Conservation (phyloP, 53 echinoderm and acorn worm species). For the Luidia sarsii region DNA sequence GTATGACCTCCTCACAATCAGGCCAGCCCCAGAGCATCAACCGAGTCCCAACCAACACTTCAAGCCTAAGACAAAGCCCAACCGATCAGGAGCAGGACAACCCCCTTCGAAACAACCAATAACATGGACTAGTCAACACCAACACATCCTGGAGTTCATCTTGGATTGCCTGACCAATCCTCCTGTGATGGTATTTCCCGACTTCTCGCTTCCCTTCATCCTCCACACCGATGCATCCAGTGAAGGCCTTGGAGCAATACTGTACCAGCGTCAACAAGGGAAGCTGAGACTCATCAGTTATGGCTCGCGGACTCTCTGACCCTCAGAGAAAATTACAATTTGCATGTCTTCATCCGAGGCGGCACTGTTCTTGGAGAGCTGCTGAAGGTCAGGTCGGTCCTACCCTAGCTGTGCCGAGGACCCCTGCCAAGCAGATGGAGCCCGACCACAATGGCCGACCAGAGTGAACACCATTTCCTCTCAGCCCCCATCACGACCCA, state of each 20-base stretch:
- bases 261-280: conserved; percentile 62
- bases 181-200: conserved; percentile 66
- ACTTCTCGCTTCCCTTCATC: conserved; percentile 50
- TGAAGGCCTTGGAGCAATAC: too few relatives aligned
- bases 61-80: too few relatives aligned
- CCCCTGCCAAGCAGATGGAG: background rate
- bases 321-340: conserved; percentile 71
- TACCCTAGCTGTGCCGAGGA: background rate
- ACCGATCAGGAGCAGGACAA: too few relatives aligned
- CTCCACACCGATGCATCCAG: conserved; percentile 74
- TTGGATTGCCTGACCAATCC: conserved; percentile 29
- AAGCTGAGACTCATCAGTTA: conserved; percentile 51
- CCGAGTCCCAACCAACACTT: too few relatives aligned
- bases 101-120: conserved; percentile 58
- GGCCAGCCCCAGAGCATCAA: too few relatives aligned
- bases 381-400: conserved; percentile 26
- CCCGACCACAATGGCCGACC: background rate
- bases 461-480: background rate
- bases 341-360: background rate
- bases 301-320: conserved; percentile 50
- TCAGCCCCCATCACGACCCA: background rate
- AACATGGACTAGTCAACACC: conserved; percentile 48
- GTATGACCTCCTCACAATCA: conserved; percentile 49
- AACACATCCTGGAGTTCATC: conserved; percentile 34
- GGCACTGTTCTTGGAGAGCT: conserved; percentile 18